phyloP scores from a whole-genome alignment of 2,888 invertebrate species.

The Meteorus cinctellus region DNA sequence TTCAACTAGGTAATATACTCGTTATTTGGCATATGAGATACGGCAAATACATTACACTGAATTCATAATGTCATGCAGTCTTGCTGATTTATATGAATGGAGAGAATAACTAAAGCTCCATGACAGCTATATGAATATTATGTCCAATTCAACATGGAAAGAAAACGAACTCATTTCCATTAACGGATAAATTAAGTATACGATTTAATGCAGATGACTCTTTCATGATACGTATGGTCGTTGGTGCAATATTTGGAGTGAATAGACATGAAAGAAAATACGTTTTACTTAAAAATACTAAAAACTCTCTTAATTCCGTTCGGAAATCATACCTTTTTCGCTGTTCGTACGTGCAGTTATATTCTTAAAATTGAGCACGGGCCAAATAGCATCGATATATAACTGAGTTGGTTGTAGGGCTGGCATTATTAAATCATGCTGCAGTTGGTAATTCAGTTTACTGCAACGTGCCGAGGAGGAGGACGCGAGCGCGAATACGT shows the following conservation, averaged over 20 bases:
- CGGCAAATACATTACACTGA: no score
- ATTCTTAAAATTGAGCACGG: conserved; percentile 52
- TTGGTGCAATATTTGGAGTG: neutral
- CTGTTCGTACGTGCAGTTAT: conserved; percentile 10
- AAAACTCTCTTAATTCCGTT: neutral
- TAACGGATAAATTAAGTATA: no score
- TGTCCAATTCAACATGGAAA: no score
- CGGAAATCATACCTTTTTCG: conserved; percentile 3
- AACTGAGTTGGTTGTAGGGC: conserved; percentile 47
- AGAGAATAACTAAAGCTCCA: no score
- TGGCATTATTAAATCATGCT: conserved; percentile 66
- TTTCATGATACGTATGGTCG: neutral
- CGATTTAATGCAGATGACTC: no score
- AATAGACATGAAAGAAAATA: neutral
- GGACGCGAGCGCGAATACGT: conserved; percentile 55
- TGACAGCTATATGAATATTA: no score
- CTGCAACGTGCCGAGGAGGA: conserved; percentile 55
- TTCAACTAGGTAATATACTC: no score
- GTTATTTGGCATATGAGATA: no score
- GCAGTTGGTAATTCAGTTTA: conserved; percentile 67
- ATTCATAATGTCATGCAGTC: no score
- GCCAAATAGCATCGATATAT: conserved; percentile 61
- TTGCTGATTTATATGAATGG: no score
- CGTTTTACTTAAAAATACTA: neutral
- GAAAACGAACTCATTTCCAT: no score